phyloP scores from a whole-genome alignment of 2,888 invertebrate genomes.

The Cepaea hortensis region DNA sequence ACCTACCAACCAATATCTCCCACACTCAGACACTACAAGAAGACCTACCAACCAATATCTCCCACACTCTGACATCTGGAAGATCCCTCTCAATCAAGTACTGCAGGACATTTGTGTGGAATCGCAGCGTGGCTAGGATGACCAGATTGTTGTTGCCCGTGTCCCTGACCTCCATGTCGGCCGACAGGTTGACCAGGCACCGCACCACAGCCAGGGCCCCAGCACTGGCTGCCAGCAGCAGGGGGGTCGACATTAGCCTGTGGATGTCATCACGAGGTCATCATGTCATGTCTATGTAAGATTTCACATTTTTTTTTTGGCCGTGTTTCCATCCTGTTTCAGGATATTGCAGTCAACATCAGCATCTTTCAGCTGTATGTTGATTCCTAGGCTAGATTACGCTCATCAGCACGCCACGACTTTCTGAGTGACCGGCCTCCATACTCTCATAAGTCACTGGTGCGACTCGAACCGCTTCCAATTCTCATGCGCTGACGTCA shows the following conservation, averaged over 20 bases:
- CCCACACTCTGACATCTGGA: constrained; percentile 73
- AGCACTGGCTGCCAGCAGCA: constrained; percentile 74
- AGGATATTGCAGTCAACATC: too few species aligned
- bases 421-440: too few species aligned
- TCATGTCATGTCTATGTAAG: too few species aligned
- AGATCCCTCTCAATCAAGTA: constrained; percentile 74
- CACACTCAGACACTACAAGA: constrained; percentile 71
- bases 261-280: neutral
- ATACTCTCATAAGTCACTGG: too few species aligned
- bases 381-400: too few species aligned
- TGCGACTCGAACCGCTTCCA: too few species aligned
- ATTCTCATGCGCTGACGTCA: too few species aligned
- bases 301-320: too few species aligned
- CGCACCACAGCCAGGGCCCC: constrained; percentile 73
- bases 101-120: constrained; percentile 76
- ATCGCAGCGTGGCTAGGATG: constrained; percentile 72
- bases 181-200: constrained; percentile 71
- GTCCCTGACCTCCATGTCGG: constrained; percentile 68
- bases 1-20: constrained; percentile 74
- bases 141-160: constrained; percentile 72
- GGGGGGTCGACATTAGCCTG: constrained; percentile 71
- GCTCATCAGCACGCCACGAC: too few species aligned
- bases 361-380: too few species aligned
- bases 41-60: constrained; percentile 73
- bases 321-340: too few species aligned